Percentiles rank a stretch among this genome's conserved stretches.
Conservation (phyloP, 2,113 vertebrate species). For the Sitta europaea region DNA sequence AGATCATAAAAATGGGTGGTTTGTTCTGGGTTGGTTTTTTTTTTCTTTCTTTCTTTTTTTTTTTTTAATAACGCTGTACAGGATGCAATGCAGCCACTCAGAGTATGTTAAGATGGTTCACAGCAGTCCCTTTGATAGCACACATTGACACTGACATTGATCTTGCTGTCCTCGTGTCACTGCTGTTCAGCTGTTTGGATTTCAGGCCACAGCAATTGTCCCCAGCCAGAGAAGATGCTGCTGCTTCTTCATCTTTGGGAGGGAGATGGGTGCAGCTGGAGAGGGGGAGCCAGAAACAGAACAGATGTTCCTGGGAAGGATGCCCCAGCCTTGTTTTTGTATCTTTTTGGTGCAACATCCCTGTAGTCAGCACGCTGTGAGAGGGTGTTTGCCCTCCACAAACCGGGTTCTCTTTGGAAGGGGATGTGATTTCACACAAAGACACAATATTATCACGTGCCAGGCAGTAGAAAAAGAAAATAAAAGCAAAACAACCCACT, state of each 20-base stretch:
- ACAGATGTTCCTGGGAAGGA: background rate
- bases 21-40: background rate
- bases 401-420: background rate
- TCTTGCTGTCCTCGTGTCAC: background rate
- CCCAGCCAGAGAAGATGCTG: background rate
- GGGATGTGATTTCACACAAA: background rate
- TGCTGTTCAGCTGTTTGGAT: background rate
- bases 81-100: constrained; percentile 33
- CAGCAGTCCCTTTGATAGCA: constrained; percentile 30
- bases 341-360: background rate
- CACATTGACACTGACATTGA: background rate
- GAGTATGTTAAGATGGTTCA: background rate
- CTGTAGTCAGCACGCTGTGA: background rate
- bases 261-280: background rate
- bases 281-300: background rate
- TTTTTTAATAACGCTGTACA: constrained; percentile 1
- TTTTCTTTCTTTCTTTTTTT: fast-evolving
- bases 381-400: background rate
- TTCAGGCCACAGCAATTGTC: background rate
- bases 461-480: background rate
- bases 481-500: background rate
- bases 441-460: background rate
- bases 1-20: constrained; percentile 36
- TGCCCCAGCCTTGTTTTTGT: background rate
- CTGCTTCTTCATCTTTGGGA: background rate